Conservation (phyloP, 37 sponge, comb jelly and placozoan genomes). For the Bolinopsis microptera region DNA sequence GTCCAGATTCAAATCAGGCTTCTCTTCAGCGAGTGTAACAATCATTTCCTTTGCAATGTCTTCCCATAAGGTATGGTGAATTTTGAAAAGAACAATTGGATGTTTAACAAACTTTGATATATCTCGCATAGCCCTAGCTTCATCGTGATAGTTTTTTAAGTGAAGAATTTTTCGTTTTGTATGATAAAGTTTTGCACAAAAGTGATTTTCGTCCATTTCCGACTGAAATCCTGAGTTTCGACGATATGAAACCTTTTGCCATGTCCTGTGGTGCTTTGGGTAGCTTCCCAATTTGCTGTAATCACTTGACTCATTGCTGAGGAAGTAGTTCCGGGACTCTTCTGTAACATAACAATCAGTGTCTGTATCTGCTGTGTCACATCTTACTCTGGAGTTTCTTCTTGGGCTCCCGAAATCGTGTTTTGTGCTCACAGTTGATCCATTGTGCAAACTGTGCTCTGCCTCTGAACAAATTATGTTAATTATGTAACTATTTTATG, state of each 20-base stretch:
- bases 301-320: neutral
- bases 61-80: slow-evolving; percentile 54
- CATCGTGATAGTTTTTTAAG: slow-evolving; percentile 56
- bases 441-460: neutral
- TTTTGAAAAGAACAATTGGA: slow-evolving; percentile 40
- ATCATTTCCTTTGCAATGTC: slow-evolving; percentile 57
- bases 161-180: slow-evolving; percentile 49
- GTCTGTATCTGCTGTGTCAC: neutral
- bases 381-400: neutral
- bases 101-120: slow-evolving; percentile 49
- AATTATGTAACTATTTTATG: too few relatives aligned
- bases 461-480: too few relatives aligned
- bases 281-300: neutral
- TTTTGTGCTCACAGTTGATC: neutral
- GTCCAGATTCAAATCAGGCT: slow-evolving; percentile 31
- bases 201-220: neutral
- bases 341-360: slow-evolving; percentile 30
- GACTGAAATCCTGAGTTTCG: slow-evolving; percentile 28
- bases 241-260: neutral
- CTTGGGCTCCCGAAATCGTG: neutral
- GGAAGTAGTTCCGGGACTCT: neutral
- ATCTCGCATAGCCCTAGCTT: slow-evolving; percentile 52
- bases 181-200: slow-evolving; percentile 53
- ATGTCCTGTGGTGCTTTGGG: neutral
- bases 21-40: neutral